Evolutionary conservation across 2,113 vertebrate species (phyloP), one percentile per base, ranked within the genome.

Genomic region (Cairina moschata): DNA sequence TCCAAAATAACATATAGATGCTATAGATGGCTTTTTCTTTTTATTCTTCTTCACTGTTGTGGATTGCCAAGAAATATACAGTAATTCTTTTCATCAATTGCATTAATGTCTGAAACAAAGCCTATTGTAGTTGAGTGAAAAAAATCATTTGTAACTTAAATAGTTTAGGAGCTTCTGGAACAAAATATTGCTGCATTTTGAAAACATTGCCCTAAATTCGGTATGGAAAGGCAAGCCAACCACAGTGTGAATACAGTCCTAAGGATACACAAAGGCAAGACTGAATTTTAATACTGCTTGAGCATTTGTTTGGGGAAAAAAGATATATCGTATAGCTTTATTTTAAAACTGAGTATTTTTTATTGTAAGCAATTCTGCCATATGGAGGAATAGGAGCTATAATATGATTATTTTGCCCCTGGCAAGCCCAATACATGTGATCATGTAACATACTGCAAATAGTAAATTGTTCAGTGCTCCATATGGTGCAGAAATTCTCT

Each of bases 381-480:
- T 73, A 69, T 73, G 75, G 92, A 84, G 18, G 17, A 93, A 59
- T 55, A 79, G 63, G 40, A 93, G 7, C 16, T 80, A 40, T 84
- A 94, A 90, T 13, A 55, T 25, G 28, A 84, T 83, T 82, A 55
- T 91, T 93, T 77, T 85, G 77, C 86, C 59, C 34, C 81, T 79
- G 77, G 86, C 81, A 91, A 80, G 36, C 55, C 36, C 62, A 76
- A 21, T 67, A 58, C 31, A 75, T 75, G 23, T 1, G 1, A 72
- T 86, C 65, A 17, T 26, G 22, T 28, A 92, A 75, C 14, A 56
- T 40, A 54, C 18, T 73, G 54, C 68, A 90, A 77, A 88, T 4
- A 84, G 20, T 23, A 87, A 82, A 91, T 84, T 82, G 48, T 92
- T 96, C 69, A 38, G 34, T 42, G n/a, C 62, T 91, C 91, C 84